Evolutionary conservation across 2,113 vertebrate species (phyloP), one percentile per base, ranked within the genome.

Genomic region (Rhynchomys soricoides): DNA sequence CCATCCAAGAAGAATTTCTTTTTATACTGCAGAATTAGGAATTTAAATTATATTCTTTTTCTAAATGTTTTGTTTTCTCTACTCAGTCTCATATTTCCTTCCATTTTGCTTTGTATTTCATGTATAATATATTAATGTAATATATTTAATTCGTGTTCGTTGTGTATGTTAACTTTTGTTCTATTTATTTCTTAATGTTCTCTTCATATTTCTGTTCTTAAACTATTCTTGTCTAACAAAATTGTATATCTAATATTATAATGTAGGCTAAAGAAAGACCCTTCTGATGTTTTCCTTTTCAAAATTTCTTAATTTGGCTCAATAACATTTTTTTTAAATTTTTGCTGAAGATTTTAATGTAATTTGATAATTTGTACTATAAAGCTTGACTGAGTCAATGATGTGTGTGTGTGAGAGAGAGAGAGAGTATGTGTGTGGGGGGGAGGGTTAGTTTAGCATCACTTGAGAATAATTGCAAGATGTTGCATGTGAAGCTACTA

Each of bases 171-270:
- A 66, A 50, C 2, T 62, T 86, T 59, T 79, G 5, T 89, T 81
- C 22, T 59, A 40, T 77, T 74, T 82, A 59, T 52, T 92, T 71
- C n/a, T 75, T 89, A 31, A 91, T 93, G 26, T 4, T 94, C 86
- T 95, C 82, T 73, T 79, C 19, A 4, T 50, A 64, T 7, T 87
- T 89, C 48, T 17, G 7, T 94, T 16, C 93, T 77, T 90, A 68
- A 77, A 59, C 75, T 75, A 92, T 90, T 86, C 71, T 55, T 82
- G 16, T 50, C 82, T 87, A 75, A 87, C 15, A 78, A 78, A 94
- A 86, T 73, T 57, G 2, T 0, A 85, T 62, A 57, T 91, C 73
- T 50, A 37, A 52, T 73, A 31, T n/a, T 74, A n/a, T 81, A 64
- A 73, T 86, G 59, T 40, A 86, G 45, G 43, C 64, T 89, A 86